Conservation (phyloP, 2,113 vertebrate species). For the Cervus canadensis region DNA sequence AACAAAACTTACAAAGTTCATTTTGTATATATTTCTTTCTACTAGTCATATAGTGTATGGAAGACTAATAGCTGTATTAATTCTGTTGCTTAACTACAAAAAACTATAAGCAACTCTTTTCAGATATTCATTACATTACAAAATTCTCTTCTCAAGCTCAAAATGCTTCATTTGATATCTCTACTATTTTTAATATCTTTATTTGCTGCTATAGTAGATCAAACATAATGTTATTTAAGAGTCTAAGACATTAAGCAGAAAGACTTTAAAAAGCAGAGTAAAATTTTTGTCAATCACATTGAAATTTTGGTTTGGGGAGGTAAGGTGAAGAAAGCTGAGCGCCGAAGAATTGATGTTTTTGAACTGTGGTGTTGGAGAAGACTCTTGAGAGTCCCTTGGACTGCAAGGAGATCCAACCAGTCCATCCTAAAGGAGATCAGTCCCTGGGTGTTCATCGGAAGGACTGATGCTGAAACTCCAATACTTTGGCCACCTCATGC, state of each 20-base stretch:
- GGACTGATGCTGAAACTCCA: no score
- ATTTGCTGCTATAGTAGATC: background rate
- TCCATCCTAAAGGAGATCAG: no score
- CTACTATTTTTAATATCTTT: background rate
- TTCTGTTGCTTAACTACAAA: background rate
- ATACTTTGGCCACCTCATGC: no score
- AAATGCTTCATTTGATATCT: background rate
- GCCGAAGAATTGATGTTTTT: no score
- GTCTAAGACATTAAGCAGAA: background rate
- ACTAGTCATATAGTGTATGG: background rate
- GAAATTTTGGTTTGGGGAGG: background rate
- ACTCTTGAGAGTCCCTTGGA: no score
- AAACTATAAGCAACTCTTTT: background rate
- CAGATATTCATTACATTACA: background rate
- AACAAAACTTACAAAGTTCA: background rate
- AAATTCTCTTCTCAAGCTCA: background rate
- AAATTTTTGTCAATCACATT: background rate
- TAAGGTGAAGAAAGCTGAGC: background rate
- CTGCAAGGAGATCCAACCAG: no score
- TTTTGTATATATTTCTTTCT: background rate
- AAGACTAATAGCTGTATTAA: background rate
- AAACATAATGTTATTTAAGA: background rate
- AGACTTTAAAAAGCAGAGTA: background rate
- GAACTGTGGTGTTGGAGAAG: no score
- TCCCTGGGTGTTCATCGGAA: no score